Base-by-base conservation (phyloP, 2,797 vertebrate genomes). In the Bradypus variegatus region DNA sequence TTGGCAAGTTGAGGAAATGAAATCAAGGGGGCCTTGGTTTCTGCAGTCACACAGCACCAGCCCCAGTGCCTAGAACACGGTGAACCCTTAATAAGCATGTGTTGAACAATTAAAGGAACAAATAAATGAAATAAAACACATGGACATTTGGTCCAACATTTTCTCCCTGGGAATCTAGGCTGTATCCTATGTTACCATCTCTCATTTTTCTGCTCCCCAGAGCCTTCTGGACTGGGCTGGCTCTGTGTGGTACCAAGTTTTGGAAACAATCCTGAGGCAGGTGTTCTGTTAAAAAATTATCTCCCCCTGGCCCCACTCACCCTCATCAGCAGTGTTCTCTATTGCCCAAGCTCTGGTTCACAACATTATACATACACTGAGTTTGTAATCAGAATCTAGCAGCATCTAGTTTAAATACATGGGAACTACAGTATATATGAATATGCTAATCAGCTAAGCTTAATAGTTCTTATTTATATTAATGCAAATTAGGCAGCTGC, bases 391-490 rank as follows among this genome's bases (percentile, higher is more conserved):
- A 97, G 96, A 96, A 96, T 95, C 94, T 95, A 95, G 95, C 96
- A 97, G 95, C 96, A 95, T 95, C 95, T 97, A 94, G 96, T 97
- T 97, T 97, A 94, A 97, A 96, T 96, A 96, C 82, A 86, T 82
- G 21, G 93, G 84, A 94, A 95, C 97, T 97, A 97, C 90, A 96
- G 96, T 97, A 97, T 76, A 96, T 96, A 97, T 97, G 96, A 97
- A 97, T 97, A 97, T 97, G 96, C 91, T 97, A 97, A 98, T 98
- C 96, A 97, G 92, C 91, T 97, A 96, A 97, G 96, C 94, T 96
- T 97, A 97, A 98, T 97, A 97, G 96, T 97, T 96, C 96, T 97
- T 95, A 25, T 97, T 97, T 98, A 95, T 98, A 97, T 97, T 98
- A 97, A 97, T 97, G 97, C 85, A 97, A 97, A 97, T 97, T 96